Evolutionary conservation across 2,113 vertebrate genomes (phyloP).

Genomic region (Myodes glareolus): DNA sequence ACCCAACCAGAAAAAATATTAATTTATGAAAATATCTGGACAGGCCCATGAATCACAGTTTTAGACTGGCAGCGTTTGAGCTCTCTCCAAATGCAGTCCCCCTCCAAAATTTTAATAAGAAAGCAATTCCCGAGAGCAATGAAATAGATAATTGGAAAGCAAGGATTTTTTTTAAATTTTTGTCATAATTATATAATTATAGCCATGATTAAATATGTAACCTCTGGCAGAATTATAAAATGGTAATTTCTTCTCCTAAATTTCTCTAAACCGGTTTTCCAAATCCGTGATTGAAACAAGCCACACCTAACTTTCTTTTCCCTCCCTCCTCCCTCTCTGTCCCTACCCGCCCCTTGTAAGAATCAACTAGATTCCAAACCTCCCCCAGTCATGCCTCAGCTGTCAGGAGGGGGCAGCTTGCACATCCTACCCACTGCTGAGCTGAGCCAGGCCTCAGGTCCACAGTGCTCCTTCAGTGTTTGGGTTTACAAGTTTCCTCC

Average conservation of each 20-base stretch:
- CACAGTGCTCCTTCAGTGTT: not conserved
- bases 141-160: constrained; percentile 70
- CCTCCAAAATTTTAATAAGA: constrained; percentile 53
- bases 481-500: not conserved
- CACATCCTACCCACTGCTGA: not conserved
- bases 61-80: constrained; percentile 22
- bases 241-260: constrained; percentile 40
- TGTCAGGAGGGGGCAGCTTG: not conserved
- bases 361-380: not conserved
- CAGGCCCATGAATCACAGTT: constrained; percentile 28
- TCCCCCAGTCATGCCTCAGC: not conserved
- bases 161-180: not conserved
- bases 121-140: constrained; percentile 63
- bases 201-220: constrained; percentile 53
- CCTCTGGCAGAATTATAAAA: constrained; percentile 58
- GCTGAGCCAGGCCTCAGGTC: not conserved
- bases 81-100: constrained; percentile 58
- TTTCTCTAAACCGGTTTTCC: constrained; percentile 11
- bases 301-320: too few species aligned
- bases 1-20: not conserved
- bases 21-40: constrained; percentile 53
- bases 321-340: not conserved
- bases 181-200: constrained; percentile 54
- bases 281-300: not conserved
- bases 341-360: not conserved